A percentile compares a stretch with the other conserved stretches of the same genome.
These are phyloP conservation scores for Gymnodraco acuticeps DNA, from an alignment of 2,797 vertebrate species.

Conservation along the genomic window DNA sequence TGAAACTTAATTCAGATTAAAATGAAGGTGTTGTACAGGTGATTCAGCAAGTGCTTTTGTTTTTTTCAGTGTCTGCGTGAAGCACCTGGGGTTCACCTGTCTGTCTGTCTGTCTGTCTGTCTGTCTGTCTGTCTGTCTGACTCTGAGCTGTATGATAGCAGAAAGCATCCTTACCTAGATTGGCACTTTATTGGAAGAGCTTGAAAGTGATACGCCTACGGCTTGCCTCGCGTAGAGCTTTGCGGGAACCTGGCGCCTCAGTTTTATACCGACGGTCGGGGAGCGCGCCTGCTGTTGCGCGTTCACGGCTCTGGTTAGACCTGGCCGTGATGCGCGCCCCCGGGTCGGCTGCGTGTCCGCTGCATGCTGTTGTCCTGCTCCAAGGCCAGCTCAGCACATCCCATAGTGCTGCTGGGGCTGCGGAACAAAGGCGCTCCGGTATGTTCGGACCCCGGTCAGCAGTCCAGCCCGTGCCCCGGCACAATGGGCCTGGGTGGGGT, in stretches of 20 bases:
- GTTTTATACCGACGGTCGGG: conserved; percentile 82
- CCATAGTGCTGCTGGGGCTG: conserved; percentile 60
- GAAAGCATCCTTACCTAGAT: conserved; percentile 82
- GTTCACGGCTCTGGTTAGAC: conserved; percentile 15
- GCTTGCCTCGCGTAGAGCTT: conserved; percentile 84
- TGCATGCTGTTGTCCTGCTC: conserved; percentile 54
- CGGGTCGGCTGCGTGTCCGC: conserved; percentile 10
- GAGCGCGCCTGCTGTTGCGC: conserved; percentile 49
- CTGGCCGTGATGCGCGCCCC: conserved; percentile 39
- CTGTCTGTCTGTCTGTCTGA: conserved; percentile 26
- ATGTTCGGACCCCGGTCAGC: conserved; percentile 84
- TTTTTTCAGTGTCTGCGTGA: conserved; percentile 43
- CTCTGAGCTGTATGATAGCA: conserved; percentile 56
- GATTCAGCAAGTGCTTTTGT: conserved; percentile 65
- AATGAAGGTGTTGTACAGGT: conserved; percentile 4
- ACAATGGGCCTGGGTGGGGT: conserved; percentile 74
- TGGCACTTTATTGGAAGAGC: conserved; percentile 76
- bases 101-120: conserved; percentile 23
- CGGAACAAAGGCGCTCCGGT: conserved; percentile 76
- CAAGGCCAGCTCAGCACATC: conserved; percentile 85
- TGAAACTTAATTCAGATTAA: background rate
- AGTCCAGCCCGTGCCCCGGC: conserved; percentile 68
- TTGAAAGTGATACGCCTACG: conserved; percentile 75
- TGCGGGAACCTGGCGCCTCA: conserved; percentile 84
- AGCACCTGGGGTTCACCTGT: conserved; percentile 31